phyloP scores from a whole-genome alignment of 2,888 invertebrate genomes.

The Diaperis boleti region DNA sequence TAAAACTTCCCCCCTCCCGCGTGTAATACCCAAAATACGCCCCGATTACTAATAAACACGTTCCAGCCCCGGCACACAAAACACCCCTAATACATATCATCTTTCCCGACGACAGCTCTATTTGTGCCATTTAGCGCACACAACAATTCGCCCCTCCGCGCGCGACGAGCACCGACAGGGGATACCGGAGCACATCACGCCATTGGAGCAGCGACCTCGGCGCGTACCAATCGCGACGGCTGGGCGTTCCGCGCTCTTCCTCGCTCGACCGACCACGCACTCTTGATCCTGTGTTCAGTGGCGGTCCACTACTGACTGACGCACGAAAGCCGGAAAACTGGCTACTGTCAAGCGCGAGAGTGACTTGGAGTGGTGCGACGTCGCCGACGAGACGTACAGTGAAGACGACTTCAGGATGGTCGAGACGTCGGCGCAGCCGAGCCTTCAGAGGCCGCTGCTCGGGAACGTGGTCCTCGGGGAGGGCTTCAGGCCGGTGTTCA shows the following conservation, averaged over 20 bases:
- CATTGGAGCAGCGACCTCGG: conserved; percentile 47
- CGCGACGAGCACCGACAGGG: conserved; percentile 50
- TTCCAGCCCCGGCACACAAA: conserved; percentile 41
- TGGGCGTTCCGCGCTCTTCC: conserved; percentile 47
- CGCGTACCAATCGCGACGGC: conserved; percentile 45
- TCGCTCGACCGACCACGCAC: background rate
- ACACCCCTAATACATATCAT: conserved; percentile 60
- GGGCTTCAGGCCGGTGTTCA: conserved; percentile 66
- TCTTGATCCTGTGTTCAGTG: conserved; percentile 11
- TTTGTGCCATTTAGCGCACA: conserved; percentile 59
- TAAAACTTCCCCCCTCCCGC: conserved; percentile 22
- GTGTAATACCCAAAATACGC: conserved; percentile 23
- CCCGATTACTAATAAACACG: conserved; percentile 38
- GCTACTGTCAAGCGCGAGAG: conserved; percentile 63
- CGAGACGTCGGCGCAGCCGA: conserved; percentile 60
- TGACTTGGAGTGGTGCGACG: conserved; percentile 63
- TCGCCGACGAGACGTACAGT: conserved; percentile 54
- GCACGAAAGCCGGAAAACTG: conserved; percentile 52
- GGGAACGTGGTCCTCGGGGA: conserved; percentile 62
- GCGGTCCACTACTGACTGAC: conserved; percentile 10
- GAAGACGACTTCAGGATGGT: conserved; percentile 60
- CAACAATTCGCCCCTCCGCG: conserved; percentile 51
- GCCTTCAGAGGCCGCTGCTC: conserved; percentile 44
- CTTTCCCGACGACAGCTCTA: conserved; percentile 62
- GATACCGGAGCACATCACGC: conserved; percentile 42